Evolutionary conservation across 2,888 invertebrate genomes (phyloP), one percentile per base, ranked within the genome.

Genomic region (Drosophila neonasuta): DNA sequence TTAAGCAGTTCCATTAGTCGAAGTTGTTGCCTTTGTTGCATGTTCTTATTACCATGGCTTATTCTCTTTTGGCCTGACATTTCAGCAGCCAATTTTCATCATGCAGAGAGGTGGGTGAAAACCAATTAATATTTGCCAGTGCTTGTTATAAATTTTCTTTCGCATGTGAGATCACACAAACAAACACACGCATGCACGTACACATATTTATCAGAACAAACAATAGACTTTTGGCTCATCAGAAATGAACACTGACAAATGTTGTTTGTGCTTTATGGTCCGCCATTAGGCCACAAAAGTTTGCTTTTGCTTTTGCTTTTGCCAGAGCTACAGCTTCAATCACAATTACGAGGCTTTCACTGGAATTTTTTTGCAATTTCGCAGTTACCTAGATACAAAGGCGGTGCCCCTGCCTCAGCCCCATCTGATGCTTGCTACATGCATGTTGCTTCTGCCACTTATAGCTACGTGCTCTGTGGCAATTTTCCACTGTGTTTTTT

Each of bases 221-320:
- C 85, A 80, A 80, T 80, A 79, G 85, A 79, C 75, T 72, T 24
- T 24, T 57, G 57, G 62, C 73, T 70, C 72, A 74, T 77, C 81
- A 68, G 66, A 81, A 81, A 75, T 81, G 75, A 84, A 81, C 77
- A 77, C 82, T 84, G 85, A 84, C 81, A 81, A 81, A 79, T 81
- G 81, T 79, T 76, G 68, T 82, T 76, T 76, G 68, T 77, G 75
- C 60, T 69, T 84, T 81, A 84, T 84, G 79, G 71, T 64, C 57
- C 56, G 68, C 79, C 82, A 81, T 81, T 84, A 81, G 80, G 76
- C 62, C 70, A 55, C 70, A 68, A 68, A 80, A 77, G 79, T 86
- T 86, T 77, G 56, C 68, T 65, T 76, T 54, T 44, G 32, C n/a
- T 34, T 83, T 85, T 77, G 56, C 68, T 65, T 76, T 54, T 44